A percentile compares a stretch with the other conserved stretches of the same genome.
Evolutionary conservation across 2,888 invertebrate genomes (phyloP).

Genomic region (Sussaba pulchella): DNA sequence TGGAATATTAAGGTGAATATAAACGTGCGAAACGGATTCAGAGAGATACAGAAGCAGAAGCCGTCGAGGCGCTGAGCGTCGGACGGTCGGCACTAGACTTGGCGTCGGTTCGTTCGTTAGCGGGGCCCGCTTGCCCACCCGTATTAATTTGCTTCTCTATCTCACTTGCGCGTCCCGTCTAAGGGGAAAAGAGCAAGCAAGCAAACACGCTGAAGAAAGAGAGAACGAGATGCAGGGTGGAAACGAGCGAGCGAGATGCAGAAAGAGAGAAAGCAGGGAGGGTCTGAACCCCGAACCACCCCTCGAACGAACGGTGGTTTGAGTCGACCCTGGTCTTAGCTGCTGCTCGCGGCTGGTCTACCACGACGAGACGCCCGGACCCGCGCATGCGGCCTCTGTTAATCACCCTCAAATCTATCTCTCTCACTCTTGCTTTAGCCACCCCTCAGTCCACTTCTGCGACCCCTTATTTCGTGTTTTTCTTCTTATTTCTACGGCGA

Average conservation of each 20-base stretch:
- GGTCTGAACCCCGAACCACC: constrained; percentile 63
- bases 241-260: constrained; percentile 36
- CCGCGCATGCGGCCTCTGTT: constrained; percentile 80
- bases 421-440: constrained; percentile 72
- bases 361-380: constrained; percentile 68
- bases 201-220: constrained; percentile 47
- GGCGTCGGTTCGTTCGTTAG: constrained; percentile 83
- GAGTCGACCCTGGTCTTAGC: constrained; percentile 79
- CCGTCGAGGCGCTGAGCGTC: constrained; percentile 72
- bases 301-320: constrained; percentile 74
- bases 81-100: constrained; percentile 82
- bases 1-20: constrained; percentile 26
- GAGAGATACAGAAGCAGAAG: constrained; percentile 69
- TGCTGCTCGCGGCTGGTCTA: constrained; percentile 64
- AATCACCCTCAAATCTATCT: constrained; percentile 76
- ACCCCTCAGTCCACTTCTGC: constrained; percentile 50
- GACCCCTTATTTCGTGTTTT: constrained; percentile 35
- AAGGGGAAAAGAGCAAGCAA: constrained; percentile 67
- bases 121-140: constrained; percentile 82
- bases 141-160: constrained; percentile 83
- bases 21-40: constrained; percentile 58
- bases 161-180: constrained; percentile 67
- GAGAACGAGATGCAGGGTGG: not conserved
- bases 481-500: constrained; percentile 7
- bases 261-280: constrained; percentile 51